Conservation (phyloP, 2,888 invertebrate genomes). For the Phragmatobia fuliginosa region DNA sequence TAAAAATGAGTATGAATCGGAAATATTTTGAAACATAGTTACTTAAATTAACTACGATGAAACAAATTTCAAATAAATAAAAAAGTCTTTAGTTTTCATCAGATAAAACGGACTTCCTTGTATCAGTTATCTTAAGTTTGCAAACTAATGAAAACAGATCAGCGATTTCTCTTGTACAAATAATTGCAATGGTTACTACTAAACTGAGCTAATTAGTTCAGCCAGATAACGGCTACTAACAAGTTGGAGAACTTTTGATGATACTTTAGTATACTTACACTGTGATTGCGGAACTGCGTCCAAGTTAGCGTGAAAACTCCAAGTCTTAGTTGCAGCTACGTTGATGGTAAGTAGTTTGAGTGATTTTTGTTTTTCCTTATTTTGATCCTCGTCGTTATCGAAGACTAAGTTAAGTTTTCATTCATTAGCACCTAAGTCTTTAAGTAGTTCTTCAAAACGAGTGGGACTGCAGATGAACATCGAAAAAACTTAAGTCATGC, state of each 20-base stretch:
- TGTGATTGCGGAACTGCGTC: conserved; percentile 19
- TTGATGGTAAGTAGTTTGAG: neutral
- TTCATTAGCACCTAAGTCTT: neutral
- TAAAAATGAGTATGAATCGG: too few relatives aligned
- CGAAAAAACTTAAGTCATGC: too few relatives aligned
- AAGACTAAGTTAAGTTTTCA: neutral
- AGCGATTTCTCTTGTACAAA: neutral
- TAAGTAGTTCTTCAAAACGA: too few relatives aligned
- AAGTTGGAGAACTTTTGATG: conserved; percentile 18
- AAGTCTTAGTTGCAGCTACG: neutral
- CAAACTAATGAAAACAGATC: neutral
- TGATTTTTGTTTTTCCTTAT: neutral
- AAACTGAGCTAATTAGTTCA: conserved; percentile 20
- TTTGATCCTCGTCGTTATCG: neutral
- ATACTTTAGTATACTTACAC: conserved; percentile 15
- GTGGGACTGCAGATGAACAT: too few relatives aligned
- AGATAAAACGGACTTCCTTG: neutral
- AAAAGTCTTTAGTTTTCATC: neutral
- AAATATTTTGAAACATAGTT: too few relatives aligned
- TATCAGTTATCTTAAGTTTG: neutral
- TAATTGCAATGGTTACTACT: conserved; percentile 13
- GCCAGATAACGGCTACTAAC: conserved; percentile 15
- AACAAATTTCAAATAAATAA: too few relatives aligned
- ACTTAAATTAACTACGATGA: too few relatives aligned
- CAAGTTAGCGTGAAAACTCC: conserved; percentile 10